phyloP scores from a whole-genome alignment of 2,797 vertebrate genomes.

The Poliocrania exsul region DNA sequence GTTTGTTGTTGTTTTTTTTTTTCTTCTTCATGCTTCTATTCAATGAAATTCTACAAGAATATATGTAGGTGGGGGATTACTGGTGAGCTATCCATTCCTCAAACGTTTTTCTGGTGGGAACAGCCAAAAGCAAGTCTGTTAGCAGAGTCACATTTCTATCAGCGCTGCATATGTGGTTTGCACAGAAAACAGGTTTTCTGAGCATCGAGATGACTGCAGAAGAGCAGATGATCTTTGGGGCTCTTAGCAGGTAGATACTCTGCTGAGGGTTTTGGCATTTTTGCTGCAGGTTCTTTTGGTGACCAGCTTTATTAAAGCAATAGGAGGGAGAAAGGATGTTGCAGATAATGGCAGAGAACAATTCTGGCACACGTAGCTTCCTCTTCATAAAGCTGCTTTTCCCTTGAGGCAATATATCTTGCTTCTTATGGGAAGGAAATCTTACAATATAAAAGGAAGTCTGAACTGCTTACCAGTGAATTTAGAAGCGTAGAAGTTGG shows the following conservation, averaged over 20 bases:
- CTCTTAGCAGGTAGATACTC: neutral
- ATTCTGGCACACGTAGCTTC: conserved; percentile 36
- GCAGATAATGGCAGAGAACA: conserved; percentile 42
- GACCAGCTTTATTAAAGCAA: conserved; percentile 44
- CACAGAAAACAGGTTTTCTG: neutral
- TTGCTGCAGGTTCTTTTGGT: conserved; percentile 32
- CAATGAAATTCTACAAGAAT: neutral
- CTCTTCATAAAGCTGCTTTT: conserved; percentile 55
- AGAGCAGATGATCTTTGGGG: neutral
- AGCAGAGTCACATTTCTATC: neutral
- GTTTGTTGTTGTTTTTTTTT: neutral
- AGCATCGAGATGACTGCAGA: neutral
- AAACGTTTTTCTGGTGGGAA: neutral
- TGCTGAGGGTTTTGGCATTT: neutral
- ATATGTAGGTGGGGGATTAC: neutral
- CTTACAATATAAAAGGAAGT: conserved; percentile 53
- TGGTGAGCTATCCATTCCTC: neutral
- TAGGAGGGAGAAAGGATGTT: conserved; percentile 33
- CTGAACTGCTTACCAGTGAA: conserved; percentile 54
- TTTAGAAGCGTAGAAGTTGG: conserved; percentile 35
- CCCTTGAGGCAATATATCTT: conserved; percentile 46
- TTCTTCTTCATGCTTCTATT: neutral
- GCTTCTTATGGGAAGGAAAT: conserved; percentile 52
- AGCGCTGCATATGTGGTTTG: neutral
- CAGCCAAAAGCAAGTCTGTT: neutral